Evolutionary conservation across 2,113 vertebrate genomes (phyloP).

Genomic region (Dicrurus megarhynchus): DNA sequence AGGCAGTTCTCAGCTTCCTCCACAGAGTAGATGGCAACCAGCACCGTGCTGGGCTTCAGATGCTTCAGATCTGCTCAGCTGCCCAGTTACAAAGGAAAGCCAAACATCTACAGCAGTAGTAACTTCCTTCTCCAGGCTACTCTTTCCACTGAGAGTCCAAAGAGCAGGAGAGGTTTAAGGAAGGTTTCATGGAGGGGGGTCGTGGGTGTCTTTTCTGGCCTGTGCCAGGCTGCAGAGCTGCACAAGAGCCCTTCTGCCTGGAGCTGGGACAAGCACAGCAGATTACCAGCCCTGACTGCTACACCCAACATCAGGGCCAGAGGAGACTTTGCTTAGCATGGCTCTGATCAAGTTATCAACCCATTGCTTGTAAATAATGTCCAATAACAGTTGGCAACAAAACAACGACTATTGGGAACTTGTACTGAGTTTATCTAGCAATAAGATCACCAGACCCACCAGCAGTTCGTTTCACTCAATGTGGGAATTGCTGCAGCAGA

Average conservation of each 20-base stretch:
- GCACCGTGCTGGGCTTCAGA: fast-evolving
- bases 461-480: neutral
- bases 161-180: neutral
- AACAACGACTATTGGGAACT: fast-evolving
- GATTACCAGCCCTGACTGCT: fast-evolving
- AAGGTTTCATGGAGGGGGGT: fast-evolving
- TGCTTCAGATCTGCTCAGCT: neutral
- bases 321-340: neutral
- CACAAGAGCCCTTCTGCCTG: fast-evolving
- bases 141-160: neutral
- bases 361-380: neutral
- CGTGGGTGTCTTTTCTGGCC: neutral
- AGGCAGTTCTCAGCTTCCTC: neutral
- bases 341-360: neutral
- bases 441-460: neutral
- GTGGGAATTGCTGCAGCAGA: neutral
- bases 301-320: neutral
- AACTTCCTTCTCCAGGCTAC: neutral
- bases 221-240: neutral
- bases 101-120: neutral
- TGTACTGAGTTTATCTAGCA: neutral
- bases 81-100: neutral
- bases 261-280: fast-evolving
- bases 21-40: neutral
- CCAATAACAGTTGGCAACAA: neutral